phyloP scores from a whole-genome alignment of 2,888 invertebrate species.

The Eledone cirrhosa region DNA sequence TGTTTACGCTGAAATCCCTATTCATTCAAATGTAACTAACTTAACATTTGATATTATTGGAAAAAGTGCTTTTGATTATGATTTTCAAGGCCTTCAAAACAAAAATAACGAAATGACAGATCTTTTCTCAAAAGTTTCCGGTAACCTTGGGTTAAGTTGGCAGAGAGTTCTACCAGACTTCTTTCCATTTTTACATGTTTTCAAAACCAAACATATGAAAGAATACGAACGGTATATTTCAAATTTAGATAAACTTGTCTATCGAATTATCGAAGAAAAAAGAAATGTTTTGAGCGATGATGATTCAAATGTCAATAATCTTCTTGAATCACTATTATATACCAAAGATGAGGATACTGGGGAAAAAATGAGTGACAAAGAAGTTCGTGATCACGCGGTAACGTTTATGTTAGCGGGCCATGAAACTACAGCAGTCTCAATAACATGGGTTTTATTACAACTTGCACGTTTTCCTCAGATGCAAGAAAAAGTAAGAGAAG shows the following conservation, averaged over 20 bases:
- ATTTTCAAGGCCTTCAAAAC: conserved; percentile 40
- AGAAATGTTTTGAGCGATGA: background rate
- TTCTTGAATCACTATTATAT: conserved; percentile 47
- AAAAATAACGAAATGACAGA: conserved; percentile 27
- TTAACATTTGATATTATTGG: conserved; percentile 50
- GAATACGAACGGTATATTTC: conserved; percentile 38
- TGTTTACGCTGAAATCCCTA: background rate
- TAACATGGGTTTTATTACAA: conserved; percentile 54
- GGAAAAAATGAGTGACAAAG: conserved; percentile 41
- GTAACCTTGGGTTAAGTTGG: conserved; percentile 36
- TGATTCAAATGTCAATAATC: background rate
- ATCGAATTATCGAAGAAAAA: conserved; percentile 40
- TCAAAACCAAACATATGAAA: conserved; percentile 40
- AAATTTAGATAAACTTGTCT: conserved; percentile 39
- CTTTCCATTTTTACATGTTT: conserved; percentile 40
- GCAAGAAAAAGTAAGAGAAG: conserved; percentile 50
- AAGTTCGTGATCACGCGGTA: conserved; percentile 51
- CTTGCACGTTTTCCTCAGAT: conserved; percentile 51
- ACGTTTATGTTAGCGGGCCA: conserved; percentile 59
- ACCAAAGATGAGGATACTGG: conserved; percentile 51
- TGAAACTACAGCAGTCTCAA: conserved; percentile 55
- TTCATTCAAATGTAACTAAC: conserved; percentile 11
- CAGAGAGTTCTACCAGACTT: conserved; percentile 37
- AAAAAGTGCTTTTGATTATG: conserved; percentile 50
- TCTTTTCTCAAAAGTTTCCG: conserved; percentile 35